Evolutionary conservation across 2,113 vertebrate genomes (phyloP), one percentile per base, ranked within the genome.

Genomic region (Stegastes partitus): DNA sequence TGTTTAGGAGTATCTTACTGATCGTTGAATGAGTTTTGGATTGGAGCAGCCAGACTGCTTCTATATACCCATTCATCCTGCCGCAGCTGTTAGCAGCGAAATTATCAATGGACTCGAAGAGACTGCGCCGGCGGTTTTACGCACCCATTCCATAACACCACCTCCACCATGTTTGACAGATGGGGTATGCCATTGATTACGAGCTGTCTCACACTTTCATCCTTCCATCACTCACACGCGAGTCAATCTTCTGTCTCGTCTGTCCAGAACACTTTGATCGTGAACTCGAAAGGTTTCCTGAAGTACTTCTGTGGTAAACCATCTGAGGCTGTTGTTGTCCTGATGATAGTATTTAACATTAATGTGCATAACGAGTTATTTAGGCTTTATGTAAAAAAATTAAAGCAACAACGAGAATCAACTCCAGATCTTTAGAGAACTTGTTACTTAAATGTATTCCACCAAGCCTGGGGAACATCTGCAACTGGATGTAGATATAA

Each of bases 71-170:
- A 21, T 34, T 74, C 45, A 39, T 51, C 3, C 11, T 14, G 7
- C 25, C 61, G 47, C 49, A 39, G 45, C 39, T 8, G 23, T 59
- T 45, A 62, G 34, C 18, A 26, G 11, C 15, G 21, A 74, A 74
- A 74, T 54, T 47, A 69, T 68, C 68, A 71, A 19, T 62, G 5
- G 42, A 22, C 70, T 61, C 49, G n/a, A 22, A 69, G 44, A 51
- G 45, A 59, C 19, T 68, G 26, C 70, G 39, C 25, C 45, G 34
- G 55, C 72, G 62, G 55, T 12, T 15, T 25, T 31, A 42, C 51
- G 39, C 22, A 51, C n/a, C 42, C 42, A 49, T 59, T 14, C 47
- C 22, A n/a, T 72, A 51, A 67, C 54, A 44, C 57, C 71, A 58
- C 21, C 50, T 62, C 55, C 25, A 14, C 49, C 31, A 1, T 14